Evolutionary conservation across 2,888 invertebrate genomes (phyloP).

Genomic region (Gerris lacustris): DNA sequence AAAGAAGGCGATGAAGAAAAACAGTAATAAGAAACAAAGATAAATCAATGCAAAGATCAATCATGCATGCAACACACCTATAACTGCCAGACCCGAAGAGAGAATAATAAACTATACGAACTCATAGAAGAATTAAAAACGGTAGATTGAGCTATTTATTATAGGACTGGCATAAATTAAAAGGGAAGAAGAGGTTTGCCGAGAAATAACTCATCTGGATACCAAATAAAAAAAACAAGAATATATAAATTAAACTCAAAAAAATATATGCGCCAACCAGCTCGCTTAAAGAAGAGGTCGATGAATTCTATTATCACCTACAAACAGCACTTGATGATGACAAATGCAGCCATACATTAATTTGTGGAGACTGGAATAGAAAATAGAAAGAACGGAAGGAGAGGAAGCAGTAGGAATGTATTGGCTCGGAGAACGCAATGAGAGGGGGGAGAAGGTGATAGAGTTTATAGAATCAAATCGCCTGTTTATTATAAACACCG

Average conservation of each 20-base stretch:
- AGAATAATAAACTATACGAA: too few relatives aligned
- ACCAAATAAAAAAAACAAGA: neutral
- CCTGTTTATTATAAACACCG: neutral
- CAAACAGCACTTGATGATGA: neutral
- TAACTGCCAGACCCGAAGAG: too few relatives aligned
- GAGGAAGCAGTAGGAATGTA: neutral
- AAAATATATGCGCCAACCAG: constrained; percentile 1
- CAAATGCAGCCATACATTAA: neutral
- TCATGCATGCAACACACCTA: too few relatives aligned
- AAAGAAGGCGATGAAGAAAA: too few relatives aligned
- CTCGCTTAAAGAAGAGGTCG: neutral
- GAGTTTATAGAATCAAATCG: neutral
- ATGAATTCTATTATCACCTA: neutral
- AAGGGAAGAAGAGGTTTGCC: too few relatives aligned
- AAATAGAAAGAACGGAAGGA: neutral
- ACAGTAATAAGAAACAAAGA: too few relatives aligned
- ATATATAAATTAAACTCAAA: neutral
- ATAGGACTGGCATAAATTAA: too few relatives aligned
- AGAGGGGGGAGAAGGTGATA: neutral
- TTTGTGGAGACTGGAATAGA: neutral
- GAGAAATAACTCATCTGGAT: neutral
- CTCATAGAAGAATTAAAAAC: too few relatives aligned
- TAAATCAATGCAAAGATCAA: too few relatives aligned
- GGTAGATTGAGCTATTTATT: too few relatives aligned
- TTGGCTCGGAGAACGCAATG: neutral